These are phyloP conservation scores for Heterochromis multidens DNA, from an alignment of 2,113 vertebrate species.

Conservation along the genomic window DNA sequence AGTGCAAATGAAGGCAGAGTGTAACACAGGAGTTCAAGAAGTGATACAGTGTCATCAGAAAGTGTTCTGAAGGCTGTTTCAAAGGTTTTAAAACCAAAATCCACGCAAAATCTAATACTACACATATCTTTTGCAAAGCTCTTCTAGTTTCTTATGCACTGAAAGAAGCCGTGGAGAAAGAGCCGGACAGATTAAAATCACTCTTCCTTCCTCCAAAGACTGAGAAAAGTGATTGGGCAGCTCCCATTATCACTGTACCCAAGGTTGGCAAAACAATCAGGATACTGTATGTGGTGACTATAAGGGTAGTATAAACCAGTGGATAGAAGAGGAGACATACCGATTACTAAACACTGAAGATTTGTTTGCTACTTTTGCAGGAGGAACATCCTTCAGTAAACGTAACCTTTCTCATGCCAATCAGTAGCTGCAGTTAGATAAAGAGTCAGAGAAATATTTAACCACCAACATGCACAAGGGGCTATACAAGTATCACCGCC, in stretches of 20 bases:
- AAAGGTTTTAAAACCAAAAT: not conserved
- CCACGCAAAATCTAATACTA: not conserved
- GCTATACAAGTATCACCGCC: accelerated
- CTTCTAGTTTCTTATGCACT: not conserved
- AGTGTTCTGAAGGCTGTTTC: not conserved
- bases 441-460: not conserved
- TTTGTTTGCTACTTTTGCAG: too few relatives aligned
- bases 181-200: not conserved
- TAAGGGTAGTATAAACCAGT: too few relatives aligned
- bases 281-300: not conserved
- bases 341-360: too few relatives aligned
- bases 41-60: not conserved
- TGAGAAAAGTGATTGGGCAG: not conserved
- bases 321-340: not conserved
- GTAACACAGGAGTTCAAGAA: not conserved
- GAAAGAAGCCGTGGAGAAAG: not conserved
- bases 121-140: not conserved
- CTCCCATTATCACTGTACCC: not conserved
- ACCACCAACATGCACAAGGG: not conserved
- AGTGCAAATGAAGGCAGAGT: not conserved
- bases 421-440: accelerated
- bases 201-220: not conserved
- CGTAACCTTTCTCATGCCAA: accelerated
- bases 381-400: not conserved
- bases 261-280: not conserved